Evolutionary conservation across 2,797 vertebrate genomes (phyloP), one percentile per base, ranked within the genome.

Genomic region (Morus bassanus): DNA sequence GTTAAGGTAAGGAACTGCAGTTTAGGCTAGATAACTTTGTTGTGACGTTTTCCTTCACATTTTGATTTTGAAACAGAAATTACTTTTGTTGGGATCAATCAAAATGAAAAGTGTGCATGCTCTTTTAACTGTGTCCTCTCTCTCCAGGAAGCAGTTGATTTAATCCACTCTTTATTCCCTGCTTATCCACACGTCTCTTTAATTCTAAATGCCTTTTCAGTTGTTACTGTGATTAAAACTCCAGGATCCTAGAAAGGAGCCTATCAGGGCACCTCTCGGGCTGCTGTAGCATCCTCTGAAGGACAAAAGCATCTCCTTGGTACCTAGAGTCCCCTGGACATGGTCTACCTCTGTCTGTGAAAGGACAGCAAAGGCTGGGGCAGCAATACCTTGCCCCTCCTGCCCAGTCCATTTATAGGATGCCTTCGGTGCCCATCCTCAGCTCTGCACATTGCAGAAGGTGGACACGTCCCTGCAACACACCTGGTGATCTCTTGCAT

Each of bases 391-490:
- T 56, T 46, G 41, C 5, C 30, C 9, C 25, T 27, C 7, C 25
- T 27, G 10, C 22, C 39, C 18, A 16, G 4, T 11, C 13, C 15
- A 5, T 45, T 70, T 63, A 9, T 37, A 31, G 54, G 37, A 13
- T 2, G 5, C 53, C 27, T 24, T 48, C 4, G 11, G 25, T 33
- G 69, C 73, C 17, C 33, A 14, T 17, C 46, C 60, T 31, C 33
- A 46, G 35, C 51, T 45, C 69, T 50, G 35, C 4, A 2, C 0
- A 1, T 13, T 59, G 75, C 67, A 39, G 76, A 51, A 56, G 53
- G 67, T 22, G 53, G 45, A 11, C 30, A 4, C 0, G 0, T 61
- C 65, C 61, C 78, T 43, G 64, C n/a, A 24, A 2, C 0, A 0
- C 2, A 2, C 46, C 68, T 45, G 51, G 18, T 33, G 43, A 22